phyloP scores from a whole-genome alignment of 2,113 vertebrate species.

The Petroica traversi region DNA sequence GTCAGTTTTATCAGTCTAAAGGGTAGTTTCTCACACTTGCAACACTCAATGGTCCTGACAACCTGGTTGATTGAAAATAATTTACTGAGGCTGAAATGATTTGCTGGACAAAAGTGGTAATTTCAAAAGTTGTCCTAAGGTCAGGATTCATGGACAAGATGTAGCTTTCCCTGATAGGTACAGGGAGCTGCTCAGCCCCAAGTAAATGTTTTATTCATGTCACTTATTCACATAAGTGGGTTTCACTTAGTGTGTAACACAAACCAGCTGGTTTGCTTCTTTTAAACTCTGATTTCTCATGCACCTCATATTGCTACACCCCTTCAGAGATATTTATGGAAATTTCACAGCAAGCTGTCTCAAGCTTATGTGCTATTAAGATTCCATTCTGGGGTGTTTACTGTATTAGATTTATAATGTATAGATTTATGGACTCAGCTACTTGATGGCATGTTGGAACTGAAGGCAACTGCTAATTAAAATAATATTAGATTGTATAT shows the following conservation, averaged over 20 bases:
- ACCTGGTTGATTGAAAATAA: neutral
- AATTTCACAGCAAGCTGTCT: conserved; percentile 58
- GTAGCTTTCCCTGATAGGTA: neutral
- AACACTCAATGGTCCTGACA: neutral
- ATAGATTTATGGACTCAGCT: conserved; percentile 24
- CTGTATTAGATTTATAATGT: conserved; percentile 45
- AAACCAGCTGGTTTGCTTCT: conserved; percentile 72
- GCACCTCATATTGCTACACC: conserved; percentile 45
- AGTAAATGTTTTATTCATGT: conserved; percentile 69
- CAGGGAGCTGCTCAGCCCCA: neutral
- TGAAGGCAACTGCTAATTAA: conserved; percentile 34
- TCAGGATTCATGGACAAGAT: neutral
- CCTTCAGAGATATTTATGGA: conserved; percentile 73
- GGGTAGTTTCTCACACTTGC: neutral
- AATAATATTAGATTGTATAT: neutral
- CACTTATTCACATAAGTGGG: conserved; percentile 53
- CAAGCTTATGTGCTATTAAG: conserved; percentile 58
- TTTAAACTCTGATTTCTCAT: conserved; percentile 72
- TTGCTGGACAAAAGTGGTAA: neutral
- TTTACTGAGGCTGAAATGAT: neutral
- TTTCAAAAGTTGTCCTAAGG: neutral
- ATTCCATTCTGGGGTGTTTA: conserved; percentile 58
- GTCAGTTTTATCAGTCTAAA: neutral
- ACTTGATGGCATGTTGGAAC: neutral
- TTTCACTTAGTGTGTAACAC: conserved; percentile 61